Percentiles rank a stretch among this genome's conserved stretches.
Conservation (phyloP, 2,888 invertebrate species). For the Cheilosia urbana region DNA sequence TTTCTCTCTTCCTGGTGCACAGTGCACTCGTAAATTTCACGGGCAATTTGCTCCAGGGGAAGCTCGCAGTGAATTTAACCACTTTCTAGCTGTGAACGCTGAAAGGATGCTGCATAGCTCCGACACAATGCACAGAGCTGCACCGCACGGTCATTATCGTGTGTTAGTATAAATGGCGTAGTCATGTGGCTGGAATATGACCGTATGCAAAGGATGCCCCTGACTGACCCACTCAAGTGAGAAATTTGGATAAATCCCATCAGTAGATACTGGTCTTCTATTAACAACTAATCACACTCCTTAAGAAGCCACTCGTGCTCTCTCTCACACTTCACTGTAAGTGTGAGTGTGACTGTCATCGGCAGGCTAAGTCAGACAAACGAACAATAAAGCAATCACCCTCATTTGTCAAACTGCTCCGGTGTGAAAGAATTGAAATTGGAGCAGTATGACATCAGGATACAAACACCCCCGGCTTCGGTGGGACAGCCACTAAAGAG, state of each 20-base stretch:
- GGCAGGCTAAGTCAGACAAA: constrained; percentile 49
- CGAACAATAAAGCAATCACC: constrained; percentile 60
- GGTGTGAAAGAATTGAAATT: constrained; percentile 63
- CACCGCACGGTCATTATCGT: constrained; percentile 43
- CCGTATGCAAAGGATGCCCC: constrained; percentile 39
- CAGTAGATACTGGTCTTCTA: constrained; percentile 33
- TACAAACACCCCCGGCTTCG: constrained; percentile 2
- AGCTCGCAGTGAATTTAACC: constrained; percentile 68
- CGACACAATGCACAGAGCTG: constrained; percentile 27
- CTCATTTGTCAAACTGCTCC: constrained; percentile 60
- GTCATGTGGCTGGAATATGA: not conserved
- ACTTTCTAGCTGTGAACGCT: constrained; percentile 54
- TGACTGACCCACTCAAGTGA: constrained; percentile 69
- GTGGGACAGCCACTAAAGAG: constrained; percentile 60
- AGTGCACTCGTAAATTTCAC: constrained; percentile 73
- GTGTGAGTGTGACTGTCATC: constrained; percentile 38
- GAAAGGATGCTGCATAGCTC: constrained; percentile 56
- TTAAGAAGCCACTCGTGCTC: constrained; percentile 29
- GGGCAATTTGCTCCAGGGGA: constrained; percentile 66
- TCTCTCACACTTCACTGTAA: not conserved
- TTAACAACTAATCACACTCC: constrained; percentile 69
- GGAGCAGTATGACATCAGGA: constrained; percentile 60
- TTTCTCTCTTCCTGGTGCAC: constrained; percentile 57
- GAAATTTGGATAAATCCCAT: constrained; percentile 68
- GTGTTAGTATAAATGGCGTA: not conserved